Conservation (phyloP, 2,797 vertebrate genomes). For the Diglossa cyanea region DNA sequence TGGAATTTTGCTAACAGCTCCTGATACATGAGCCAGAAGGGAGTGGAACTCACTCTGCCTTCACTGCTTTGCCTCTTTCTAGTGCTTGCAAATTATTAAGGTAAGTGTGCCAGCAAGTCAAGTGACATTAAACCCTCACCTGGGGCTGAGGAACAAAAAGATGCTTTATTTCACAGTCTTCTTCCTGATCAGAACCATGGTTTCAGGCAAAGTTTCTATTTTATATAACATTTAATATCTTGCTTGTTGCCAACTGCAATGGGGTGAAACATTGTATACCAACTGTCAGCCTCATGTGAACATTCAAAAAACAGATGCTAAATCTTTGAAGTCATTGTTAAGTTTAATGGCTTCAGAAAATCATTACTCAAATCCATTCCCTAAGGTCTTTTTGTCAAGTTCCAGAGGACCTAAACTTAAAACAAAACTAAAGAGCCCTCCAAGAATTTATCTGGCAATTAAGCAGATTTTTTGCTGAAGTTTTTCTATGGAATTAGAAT, state of each 20-base stretch:
- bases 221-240: slow-evolving; percentile 35
- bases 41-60: neutral
- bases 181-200: neutral
- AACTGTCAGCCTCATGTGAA: slow-evolving; percentile 49
- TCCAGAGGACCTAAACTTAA: slow-evolving; percentile 26
- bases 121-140: neutral
- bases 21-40: slow-evolving; percentile 6
- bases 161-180: neutral
- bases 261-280: slow-evolving; percentile 38
- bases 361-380: slow-evolving; percentile 52
- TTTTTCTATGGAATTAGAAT: neutral
- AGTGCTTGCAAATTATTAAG: neutral
- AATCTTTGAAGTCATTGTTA: slow-evolving; percentile 65
- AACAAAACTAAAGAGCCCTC: neutral
- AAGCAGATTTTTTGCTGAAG: neutral
- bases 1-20: slow-evolving; percentile 61
- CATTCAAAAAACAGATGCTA: slow-evolving; percentile 56
- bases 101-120: neutral
- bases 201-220: neutral
- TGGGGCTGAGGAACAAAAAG: neutral
- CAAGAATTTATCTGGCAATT: slow-evolving; percentile 23
- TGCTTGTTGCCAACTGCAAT: slow-evolving; percentile 32
- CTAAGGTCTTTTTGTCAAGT: slow-evolving; percentile 40
- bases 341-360: slow-evolving; percentile 68
- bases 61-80: neutral